A percentile compares a stretch with the other conserved stretches of the same genome.
phyloP scores from a whole-genome alignment of 2,797 vertebrate species.

The Tragopan temminckii region DNA sequence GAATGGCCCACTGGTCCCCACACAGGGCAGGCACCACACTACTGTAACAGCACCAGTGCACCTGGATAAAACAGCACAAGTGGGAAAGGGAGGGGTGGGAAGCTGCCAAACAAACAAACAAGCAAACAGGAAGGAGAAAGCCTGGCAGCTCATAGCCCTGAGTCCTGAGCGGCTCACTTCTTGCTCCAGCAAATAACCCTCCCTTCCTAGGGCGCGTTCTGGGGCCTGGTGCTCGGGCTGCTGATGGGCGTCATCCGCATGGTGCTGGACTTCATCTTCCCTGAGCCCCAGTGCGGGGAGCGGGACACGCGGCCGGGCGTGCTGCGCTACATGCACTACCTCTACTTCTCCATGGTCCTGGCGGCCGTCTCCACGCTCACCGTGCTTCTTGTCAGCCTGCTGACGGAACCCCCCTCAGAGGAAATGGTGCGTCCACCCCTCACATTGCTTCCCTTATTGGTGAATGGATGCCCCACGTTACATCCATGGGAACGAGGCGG shows the following conservation, averaged over 20 bases:
- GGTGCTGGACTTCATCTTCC: conserved; percentile 92
- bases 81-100: neutral
- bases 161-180: accelerated
- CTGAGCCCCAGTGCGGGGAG: conserved; percentile 86
- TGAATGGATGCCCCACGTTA: accelerated
- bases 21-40: neutral
- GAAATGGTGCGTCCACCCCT: conserved; percentile 84
- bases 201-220: conserved; percentile 91
- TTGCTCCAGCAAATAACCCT: neutral
- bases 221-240: conserved; percentile 88
- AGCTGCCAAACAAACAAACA: too few relatives aligned
- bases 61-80: neutral
- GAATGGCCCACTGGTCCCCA: neutral
- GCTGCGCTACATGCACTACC: conserved; percentile 91
- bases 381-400: conserved; percentile 85
- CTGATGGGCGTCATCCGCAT: conserved; percentile 87
- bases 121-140: neutral
- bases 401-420: conserved; percentile 86
- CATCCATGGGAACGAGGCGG: neutral
- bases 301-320: conserved; percentile 86
- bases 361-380: conserved; percentile 83
- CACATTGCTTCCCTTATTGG: accelerated
- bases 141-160: neutral
- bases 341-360: conserved; percentile 94
- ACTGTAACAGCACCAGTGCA: neutral